Evolutionary conservation across 2,113 vertebrate genomes (phyloP).

Genomic region (Neogobius melanostomus): DNA sequence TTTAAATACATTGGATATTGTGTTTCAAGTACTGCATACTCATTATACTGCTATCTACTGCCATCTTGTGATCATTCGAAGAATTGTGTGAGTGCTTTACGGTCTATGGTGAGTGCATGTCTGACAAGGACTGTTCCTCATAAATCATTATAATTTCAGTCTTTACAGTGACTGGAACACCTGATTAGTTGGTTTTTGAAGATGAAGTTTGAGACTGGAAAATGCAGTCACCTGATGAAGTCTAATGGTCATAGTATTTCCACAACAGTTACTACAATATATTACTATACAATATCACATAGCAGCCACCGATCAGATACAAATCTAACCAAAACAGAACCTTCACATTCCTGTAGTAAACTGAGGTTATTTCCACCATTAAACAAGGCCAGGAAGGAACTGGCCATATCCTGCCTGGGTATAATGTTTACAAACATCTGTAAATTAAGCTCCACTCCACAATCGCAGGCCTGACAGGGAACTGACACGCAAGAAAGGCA

Average conservation of each 20-base stretch:
- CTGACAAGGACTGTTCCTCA: neutral
- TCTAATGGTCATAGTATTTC: no score
- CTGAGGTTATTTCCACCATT: slow-evolving; percentile 62
- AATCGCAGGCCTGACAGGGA: neutral
- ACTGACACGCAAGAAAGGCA: neutral
- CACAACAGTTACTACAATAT: neutral
- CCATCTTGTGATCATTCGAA: neutral
- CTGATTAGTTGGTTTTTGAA: neutral
- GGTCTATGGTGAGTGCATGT: no score
- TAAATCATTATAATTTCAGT: neutral
- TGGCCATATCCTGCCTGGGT: slow-evolving; percentile 64
- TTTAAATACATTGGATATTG: no score
- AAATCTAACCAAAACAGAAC: slow-evolving; percentile 4
- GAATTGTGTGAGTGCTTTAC: no score
- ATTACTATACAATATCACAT: neutral
- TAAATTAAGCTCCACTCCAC: slow-evolving; percentile 44
- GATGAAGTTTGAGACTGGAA: no score
- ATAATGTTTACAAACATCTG: slow-evolving; percentile 61
- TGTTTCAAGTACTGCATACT: no score
- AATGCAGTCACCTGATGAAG: no score
- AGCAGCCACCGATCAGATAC: neutral
- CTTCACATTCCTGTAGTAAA: slow-evolving; percentile 3
- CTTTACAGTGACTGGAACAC: neutral
- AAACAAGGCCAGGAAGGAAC: slow-evolving; percentile 57
- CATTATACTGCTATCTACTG: neutral